Conservation (phyloP, 1,140 invertebrate species). For the Eueides isabella region DNA sequence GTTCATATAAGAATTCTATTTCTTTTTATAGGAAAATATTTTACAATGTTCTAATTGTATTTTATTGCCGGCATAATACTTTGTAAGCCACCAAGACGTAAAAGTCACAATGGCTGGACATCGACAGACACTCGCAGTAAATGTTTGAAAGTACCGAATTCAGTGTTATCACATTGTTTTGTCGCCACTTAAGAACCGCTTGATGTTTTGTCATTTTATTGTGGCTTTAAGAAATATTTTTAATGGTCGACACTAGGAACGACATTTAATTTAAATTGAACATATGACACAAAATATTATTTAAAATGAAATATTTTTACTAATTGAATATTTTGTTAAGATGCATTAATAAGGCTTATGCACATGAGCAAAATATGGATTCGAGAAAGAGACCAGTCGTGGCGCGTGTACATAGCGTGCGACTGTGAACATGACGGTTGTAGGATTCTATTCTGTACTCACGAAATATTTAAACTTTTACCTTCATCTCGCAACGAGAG, state of each 20-base stretch:
- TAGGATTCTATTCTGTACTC: too few species aligned
- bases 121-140: conserved; percentile 44
- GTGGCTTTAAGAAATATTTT: conserved; percentile 9
- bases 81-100: conserved; percentile 41
- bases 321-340: too few species aligned
- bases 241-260: neutral
- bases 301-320: neutral
- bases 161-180: conserved; percentile 38
- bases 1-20: too few species aligned
- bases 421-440: too few species aligned
- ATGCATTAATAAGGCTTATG: too few species aligned
- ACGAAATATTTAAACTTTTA: too few species aligned
- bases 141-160: conserved; percentile 42
- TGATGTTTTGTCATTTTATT: conserved; percentile 35
- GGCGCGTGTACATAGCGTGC: too few species aligned
- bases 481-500: too few species aligned
- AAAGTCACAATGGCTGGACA: conserved; percentile 42
- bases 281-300: neutral
- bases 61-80: conserved; percentile 45
- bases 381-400: too few species aligned
- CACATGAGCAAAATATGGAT: too few species aligned
- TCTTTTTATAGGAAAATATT: neutral
- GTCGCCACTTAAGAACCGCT: conserved; percentile 17
- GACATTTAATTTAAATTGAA: too few species aligned
- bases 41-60: conserved; percentile 13